Base-by-base conservation (phyloP, 1,140 invertebrate genomes). In the Onthophagus taurus region DNA sequence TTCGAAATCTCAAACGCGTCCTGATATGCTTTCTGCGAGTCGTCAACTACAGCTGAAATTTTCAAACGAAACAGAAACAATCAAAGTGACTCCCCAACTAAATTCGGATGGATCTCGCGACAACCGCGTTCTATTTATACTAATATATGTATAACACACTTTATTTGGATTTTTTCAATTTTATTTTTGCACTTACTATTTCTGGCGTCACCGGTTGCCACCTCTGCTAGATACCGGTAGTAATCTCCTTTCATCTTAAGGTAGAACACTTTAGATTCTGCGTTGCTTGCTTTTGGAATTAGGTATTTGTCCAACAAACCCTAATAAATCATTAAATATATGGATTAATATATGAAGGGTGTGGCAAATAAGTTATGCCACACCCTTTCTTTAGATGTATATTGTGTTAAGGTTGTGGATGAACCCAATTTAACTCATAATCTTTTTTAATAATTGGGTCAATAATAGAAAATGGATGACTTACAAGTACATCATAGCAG, bases 241-340 rank as follows among this genome's bases (percentile, higher is more conserved):
- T 95, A 95, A 72, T 95, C 91, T 47, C 89, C 90, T 72, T 81
- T 91, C 90, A 94, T 94, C 83, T 95, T 96, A 69, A 89, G 90
- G 68, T 94, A 95, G 72, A 95, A 95, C 54, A 96, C 91, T 83
- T 89, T 92, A 50, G 89, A 92, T 77, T 95, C 91, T 52, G 88
- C 89, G 55, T 82, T 81, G 49, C 81, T 81, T 56, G 89, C 86
- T 68, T 80, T 83, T 49, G 88, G 85, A 69, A 96, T 91, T 54
- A 95, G 75, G 72, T 92, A 82, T 67, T 91, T 89, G 66, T 93
- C 89, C 55, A 94, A 72, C 44, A 92, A 85, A 64, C 77, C 76
- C 50, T 42, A n/a, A n/a, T n/a, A n/a, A n/a, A n/a, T n/a, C n/a
- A n/a, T n/a, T n/a, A n/a, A n/a, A n/a, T n/a, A n/a, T n/a, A n/a